phyloP scores from a whole-genome alignment of 2,113 vertebrate species.

The Plestiodon gilberti region DNA sequence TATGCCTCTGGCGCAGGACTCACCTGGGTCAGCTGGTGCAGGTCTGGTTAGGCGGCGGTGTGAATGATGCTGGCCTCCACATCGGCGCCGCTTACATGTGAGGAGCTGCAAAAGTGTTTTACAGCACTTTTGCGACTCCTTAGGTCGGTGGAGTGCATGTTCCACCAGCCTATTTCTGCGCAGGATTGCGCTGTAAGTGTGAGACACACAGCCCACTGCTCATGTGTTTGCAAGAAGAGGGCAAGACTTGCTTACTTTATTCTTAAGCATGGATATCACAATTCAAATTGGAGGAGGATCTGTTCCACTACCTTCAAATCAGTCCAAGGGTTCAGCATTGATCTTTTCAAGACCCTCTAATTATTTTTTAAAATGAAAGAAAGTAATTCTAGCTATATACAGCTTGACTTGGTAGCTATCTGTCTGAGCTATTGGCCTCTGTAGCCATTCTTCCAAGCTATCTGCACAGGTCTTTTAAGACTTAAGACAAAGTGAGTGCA shows the following conservation, averaged over 20 bases:
- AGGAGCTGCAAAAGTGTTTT: no score
- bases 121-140: no score
- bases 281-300: not conserved
- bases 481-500: not conserved
- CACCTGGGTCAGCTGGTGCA: no score
- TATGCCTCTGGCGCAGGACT: no score
- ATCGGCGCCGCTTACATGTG: no score
- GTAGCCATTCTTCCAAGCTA: no score
- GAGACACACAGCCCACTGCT: not conserved
- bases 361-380: not conserved
- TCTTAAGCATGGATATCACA: not conserved
- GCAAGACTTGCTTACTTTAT: not conserved
- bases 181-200: no score
- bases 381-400: not conserved
- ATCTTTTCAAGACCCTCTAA: not conserved
- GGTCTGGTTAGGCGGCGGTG: no score
- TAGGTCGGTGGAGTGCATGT: no score
- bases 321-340: not conserved
- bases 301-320: not conserved
- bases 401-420: not conserved
- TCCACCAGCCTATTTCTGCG: no score
- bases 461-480: not conserved
- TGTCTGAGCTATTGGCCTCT: not conserved
- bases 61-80: no score
- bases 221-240: not conserved